Percentiles rank a stretch among this genome's conserved stretches.
phyloP scores from a whole-genome alignment of 2,888 invertebrate genomes.

The Enoplolaimus lenunculus region DNA sequence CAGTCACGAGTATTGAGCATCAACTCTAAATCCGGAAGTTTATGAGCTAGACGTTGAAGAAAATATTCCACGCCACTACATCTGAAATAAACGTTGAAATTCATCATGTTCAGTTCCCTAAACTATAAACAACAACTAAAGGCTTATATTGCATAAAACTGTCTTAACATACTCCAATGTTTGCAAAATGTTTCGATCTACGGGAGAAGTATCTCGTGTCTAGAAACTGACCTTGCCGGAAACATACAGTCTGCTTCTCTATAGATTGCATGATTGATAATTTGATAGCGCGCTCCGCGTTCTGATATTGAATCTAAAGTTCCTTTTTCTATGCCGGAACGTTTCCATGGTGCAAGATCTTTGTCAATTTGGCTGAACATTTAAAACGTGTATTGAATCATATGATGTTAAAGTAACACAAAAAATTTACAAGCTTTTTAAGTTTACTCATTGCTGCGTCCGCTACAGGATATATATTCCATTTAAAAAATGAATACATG shows the following conservation, averaged over 20 bases:
- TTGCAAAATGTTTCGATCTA: too few relatives aligned
- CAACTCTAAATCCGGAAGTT: slow-evolving; percentile 67
- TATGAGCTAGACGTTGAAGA: slow-evolving; percentile 53
- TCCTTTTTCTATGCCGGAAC: background rate
- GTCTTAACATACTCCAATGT: slow-evolving; percentile 15
- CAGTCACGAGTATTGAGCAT: slow-evolving; percentile 78
- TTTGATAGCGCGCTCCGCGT: slow-evolving; percentile 63
- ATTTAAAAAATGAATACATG: too few relatives aligned
- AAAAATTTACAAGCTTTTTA: too few relatives aligned
- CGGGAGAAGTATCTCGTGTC: too few relatives aligned
- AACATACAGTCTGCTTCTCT: slow-evolving; percentile 74
- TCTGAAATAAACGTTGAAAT: slow-evolving; percentile 41
- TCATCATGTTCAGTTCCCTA: too few relatives aligned
- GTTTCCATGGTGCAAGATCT: background rate
- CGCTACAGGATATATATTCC: too few relatives aligned
- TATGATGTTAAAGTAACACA: too few relatives aligned
- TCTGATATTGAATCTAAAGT: background rate
- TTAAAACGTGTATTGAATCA: too few relatives aligned
- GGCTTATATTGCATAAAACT: slow-evolving; percentile 16
- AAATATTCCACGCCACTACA: slow-evolving; percentile 83
- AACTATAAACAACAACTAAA: background rate
- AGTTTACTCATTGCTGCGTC: too few relatives aligned
- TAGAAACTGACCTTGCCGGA: slow-evolving; percentile 51
- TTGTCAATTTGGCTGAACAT: background rate
- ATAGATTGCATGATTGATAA: slow-evolving; percentile 63